phyloP scores from a whole-genome alignment of 2,797 vertebrate species.

The Neomorphus geoffroyi region DNA sequence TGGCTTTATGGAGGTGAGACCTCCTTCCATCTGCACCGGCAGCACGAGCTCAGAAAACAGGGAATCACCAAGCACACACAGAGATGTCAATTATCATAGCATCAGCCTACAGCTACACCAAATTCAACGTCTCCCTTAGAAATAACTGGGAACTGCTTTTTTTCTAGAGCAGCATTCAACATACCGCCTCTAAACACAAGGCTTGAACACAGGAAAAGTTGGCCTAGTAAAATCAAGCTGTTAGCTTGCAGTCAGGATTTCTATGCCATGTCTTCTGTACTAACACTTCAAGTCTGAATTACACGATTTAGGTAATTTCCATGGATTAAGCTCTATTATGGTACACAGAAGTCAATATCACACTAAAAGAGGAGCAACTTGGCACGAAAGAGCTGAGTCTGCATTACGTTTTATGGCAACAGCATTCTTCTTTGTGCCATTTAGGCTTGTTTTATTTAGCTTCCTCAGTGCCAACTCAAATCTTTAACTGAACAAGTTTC shows the following conservation, averaged over 20 bases:
- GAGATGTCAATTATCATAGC: background rate
- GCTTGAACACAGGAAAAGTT: background rate
- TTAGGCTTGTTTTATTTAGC: background rate
- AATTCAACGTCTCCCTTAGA: background rate
- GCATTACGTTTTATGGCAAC: rapidly evolving
- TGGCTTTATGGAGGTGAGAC: too few relatives aligned
- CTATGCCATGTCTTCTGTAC: background rate
- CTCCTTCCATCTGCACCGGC: background rate
- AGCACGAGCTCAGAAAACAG: background rate
- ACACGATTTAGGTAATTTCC: background rate
- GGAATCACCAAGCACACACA: background rate
- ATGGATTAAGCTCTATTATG: background rate
- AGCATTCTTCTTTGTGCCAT: background rate
- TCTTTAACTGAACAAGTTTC: background rate
- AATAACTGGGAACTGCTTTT: background rate
- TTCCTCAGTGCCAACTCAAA: background rate
- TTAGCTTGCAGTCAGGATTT: background rate
- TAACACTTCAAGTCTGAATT: background rate
- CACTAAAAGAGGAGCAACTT: background rate
- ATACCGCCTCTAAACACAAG: rapidly evolving
- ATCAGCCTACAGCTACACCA: background rate
- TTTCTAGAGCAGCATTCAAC: background rate
- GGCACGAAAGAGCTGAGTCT: background rate
- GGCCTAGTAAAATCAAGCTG: background rate
- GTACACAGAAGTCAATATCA: rapidly evolving